Base-by-base conservation (phyloP, 2,797 vertebrate genomes). In the Mycteria americana region DNA sequence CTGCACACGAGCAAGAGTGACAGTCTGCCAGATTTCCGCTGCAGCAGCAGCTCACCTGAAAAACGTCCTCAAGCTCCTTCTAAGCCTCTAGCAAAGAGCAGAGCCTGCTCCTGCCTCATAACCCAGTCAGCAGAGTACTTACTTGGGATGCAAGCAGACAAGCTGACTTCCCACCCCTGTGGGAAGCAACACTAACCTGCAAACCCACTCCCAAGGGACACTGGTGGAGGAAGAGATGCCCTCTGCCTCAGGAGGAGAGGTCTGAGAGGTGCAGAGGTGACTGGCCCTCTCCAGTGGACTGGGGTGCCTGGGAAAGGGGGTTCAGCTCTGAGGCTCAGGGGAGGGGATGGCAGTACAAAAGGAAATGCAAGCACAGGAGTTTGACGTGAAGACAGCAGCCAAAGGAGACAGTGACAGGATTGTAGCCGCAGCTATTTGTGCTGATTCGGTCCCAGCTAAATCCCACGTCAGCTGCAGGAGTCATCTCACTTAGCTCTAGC, bases 41-140 rank as follows among this genome's bases (percentile, higher is more conserved):
- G 75, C 51, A 67, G 51, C 73, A 76, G 63, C 62, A 85, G 30
- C 68, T 94, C 72, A 78, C 46, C 68, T 84, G 84, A 46, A 92
- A 92, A 93, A 93, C 2, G 2, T 62, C 57, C 73, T 83, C 85
- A 72, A 75, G 63, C 27, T 85, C 65, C 46, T 89, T 72, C 87
- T 72, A 73, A 88, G 21, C 21, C 41, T 80, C 59, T 54, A 0
- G 65, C 45, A 62, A 60, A 80, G 24, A 75, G 39, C 25, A 84
- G 56, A 93, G 27, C 24, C 82, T 85, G 33, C 35, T 78, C 19
- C 46, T 60, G 46, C 19, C 62, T 68, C 2, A 0, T 50, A 88
- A 84, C 30, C 35, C 33, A 31, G 21, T 27, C 10, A 5, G n/a
- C 53, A 83, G 62, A 88, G 41, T 31, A 51, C 19, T 76, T 45